Percentiles rank a stretch among this genome's conserved stretches.
phyloP scores from a whole-genome alignment of 2,888 invertebrate genomes.

The Caenorhabditis sinica region DNA sequence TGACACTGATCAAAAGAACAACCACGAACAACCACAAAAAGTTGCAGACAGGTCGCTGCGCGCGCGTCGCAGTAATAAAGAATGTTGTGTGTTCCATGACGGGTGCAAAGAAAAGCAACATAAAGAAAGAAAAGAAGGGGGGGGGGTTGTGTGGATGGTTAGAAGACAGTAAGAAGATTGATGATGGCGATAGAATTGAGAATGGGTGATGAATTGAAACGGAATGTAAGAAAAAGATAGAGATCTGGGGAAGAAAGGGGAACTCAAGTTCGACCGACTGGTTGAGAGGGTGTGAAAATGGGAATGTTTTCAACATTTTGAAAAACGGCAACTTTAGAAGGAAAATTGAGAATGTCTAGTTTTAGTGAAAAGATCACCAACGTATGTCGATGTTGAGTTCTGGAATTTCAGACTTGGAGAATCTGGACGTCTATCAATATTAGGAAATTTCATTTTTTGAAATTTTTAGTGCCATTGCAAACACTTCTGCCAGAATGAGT shows the following conservation, averaged over 20 bases:
- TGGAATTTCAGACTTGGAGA: too few relatives aligned
- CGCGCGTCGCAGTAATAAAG: conserved; percentile 1
- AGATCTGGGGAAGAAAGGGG: background rate
- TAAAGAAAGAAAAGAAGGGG: background rate
- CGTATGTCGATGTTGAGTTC: too few relatives aligned
- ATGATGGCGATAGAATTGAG: conserved; percentile 22
- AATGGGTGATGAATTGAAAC: conserved; percentile 21
- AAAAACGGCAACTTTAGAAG: background rate
- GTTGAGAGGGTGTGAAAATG: conserved; percentile 9
- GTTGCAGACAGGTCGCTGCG: background rate
- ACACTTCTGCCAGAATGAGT: too few relatives aligned
- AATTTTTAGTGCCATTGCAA: too few relatives aligned
- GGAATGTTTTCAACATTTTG: conserved; percentile 12
- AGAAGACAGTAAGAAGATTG: conserved; percentile 34
- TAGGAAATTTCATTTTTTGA: too few relatives aligned
- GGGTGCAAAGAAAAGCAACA: conserved; percentile 23
- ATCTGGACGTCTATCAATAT: too few relatives aligned
- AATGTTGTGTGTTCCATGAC: conserved; percentile 16
- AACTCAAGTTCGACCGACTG: conserved; percentile 21
- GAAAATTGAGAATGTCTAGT: background rate
- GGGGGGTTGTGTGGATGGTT: background rate
- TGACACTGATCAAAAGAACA: conserved; percentile 34
- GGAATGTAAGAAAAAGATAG: conserved; percentile 11
- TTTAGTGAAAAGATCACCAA: too few relatives aligned
- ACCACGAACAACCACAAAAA: background rate